Percentiles rank a stretch among this genome's conserved stretches.
phyloP scores from a whole-genome alignment of 2,113 vertebrate species.

The Aplodontia rufa region DNA sequence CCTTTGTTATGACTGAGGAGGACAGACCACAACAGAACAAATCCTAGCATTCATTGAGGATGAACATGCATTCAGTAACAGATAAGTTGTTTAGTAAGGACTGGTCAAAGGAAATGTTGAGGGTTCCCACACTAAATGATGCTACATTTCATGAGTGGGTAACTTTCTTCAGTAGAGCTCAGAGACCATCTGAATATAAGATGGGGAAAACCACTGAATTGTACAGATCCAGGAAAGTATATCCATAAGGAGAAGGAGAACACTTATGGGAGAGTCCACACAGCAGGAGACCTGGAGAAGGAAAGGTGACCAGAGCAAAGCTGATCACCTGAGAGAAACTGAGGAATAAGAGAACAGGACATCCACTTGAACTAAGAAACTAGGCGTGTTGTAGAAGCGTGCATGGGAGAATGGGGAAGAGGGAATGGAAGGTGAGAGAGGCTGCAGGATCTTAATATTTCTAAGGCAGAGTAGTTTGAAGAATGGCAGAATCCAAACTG shows the following conservation, averaged over 20 bases:
- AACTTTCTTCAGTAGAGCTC: neutral
- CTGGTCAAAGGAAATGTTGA: neutral
- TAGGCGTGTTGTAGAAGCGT: neutral
- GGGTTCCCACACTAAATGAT: neutral
- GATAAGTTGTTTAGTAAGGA: neutral
- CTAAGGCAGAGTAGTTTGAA: neutral
- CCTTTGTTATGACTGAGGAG: neutral
- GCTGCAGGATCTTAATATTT: neutral
- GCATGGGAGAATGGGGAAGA: neutral
- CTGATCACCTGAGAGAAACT: neutral
- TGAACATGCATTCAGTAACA: neutral
- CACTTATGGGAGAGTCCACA: neutral
- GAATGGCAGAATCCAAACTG: neutral
- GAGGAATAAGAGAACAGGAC: neutral
- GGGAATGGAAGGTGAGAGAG: neutral
- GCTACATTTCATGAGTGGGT: neutral
- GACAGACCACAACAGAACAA: neutral
- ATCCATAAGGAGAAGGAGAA: neutral
- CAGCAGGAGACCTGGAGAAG: neutral
- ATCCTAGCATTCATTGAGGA: neutral
- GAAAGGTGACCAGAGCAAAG: neutral
- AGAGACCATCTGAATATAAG: neutral
- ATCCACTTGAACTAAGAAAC: neutral
- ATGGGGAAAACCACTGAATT: neutral
- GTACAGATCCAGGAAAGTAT: neutral